Percentiles rank a stretch among this genome's conserved stretches.
phyloP scores from a whole-genome alignment of 2,113 vertebrate species.

The Ia io region DNA sequence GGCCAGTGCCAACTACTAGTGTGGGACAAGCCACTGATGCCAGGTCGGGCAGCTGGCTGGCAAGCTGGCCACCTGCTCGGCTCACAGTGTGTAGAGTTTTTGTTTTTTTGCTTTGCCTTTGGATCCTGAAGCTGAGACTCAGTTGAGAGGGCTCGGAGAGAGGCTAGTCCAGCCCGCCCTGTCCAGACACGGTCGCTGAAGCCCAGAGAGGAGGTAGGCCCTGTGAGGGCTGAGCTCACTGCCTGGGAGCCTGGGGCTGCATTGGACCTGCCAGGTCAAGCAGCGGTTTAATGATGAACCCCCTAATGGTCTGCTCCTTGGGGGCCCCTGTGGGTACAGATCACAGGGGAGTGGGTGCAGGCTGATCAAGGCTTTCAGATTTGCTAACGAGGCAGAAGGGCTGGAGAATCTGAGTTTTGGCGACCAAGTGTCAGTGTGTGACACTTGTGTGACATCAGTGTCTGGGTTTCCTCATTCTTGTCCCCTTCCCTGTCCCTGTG shows the following conservation, averaged over 20 bases:
- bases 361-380: not conserved
- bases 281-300: not conserved
- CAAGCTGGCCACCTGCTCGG: slow-evolving; percentile 54
- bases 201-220: not conserved
- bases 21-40: not conserved
- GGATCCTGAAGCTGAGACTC: not conserved
- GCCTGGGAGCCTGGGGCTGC: not conserved
- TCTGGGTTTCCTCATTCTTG: not conserved
- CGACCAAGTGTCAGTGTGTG: not conserved
- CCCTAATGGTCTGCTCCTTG: not conserved
- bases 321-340: not conserved
- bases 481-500: not conserved
- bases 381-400: not conserved
- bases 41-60: slow-evolving; percentile 43
- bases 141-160: not conserved
- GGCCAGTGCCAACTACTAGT: slow-evolving; percentile 13
- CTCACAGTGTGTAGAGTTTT: not conserved
- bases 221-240: not conserved
- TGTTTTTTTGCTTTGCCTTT: slow-evolving; percentile 30
- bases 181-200: not conserved
- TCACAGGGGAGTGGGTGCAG: not conserved
- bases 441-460: not conserved
- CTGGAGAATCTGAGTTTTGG: not conserved
- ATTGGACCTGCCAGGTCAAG: not conserved
- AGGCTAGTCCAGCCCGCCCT: not conserved